A percentile compares a stretch with the other conserved stretches of the same genome.
phyloP scores from a whole-genome alignment of 2,113 vertebrate species.

The Mobula birostris region DNA sequence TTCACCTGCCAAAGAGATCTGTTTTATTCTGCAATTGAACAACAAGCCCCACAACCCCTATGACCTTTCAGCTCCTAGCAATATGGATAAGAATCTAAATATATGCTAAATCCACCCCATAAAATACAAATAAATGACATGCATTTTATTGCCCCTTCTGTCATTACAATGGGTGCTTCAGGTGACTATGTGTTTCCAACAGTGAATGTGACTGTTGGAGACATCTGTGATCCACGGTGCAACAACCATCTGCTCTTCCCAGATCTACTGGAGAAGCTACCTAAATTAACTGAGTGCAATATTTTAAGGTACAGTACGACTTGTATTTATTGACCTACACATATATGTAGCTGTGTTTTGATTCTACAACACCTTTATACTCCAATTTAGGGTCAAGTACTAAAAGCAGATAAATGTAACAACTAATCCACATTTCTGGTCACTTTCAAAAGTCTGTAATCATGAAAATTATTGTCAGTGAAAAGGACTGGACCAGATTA shows the following conservation, averaged over 20 bases:
- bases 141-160: neutral
- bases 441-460: conserved; percentile 77
- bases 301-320: neutral
- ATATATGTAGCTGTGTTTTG: conserved; percentile 70
- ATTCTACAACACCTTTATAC: conserved; percentile 75
- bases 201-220: neutral
- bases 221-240: neutral
- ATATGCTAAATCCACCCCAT: neutral
- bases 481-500: conserved; percentile 70
- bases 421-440: conserved; percentile 71
- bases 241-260: conserved; percentile 26
- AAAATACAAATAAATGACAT: neutral
- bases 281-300: conserved; percentile 9
- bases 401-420: conserved; percentile 69
- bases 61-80: neutral
- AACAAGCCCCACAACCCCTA: neutral
- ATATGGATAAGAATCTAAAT: neutral
- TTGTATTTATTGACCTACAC: conserved; percentile 48
- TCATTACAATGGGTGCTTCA: neutral
- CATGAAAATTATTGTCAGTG: conserved; percentile 89
- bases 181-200: neutral
- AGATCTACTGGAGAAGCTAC: conserved; percentile 20
- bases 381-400: conserved; percentile 84
- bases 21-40: neutral
- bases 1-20: neutral